These are phyloP conservation scores for Tachuris rubrigastra DNA, from an alignment of 2,113 vertebrate genomes.

Conservation along the genomic window DNA sequence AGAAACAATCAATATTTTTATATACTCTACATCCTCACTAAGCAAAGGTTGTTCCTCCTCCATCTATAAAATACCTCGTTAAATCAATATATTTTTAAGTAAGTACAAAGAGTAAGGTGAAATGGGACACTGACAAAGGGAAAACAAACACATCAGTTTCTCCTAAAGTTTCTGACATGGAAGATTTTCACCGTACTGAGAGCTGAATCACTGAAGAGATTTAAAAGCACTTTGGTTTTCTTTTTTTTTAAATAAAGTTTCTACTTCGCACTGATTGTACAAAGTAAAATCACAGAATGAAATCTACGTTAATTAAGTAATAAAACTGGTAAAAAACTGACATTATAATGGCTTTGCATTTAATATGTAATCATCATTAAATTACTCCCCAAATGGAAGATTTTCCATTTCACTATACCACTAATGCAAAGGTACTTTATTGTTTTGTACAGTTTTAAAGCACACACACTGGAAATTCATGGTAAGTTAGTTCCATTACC, in stretches of 20 bases:
- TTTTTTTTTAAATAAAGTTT: background rate
- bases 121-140: background rate
- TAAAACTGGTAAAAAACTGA: background rate
- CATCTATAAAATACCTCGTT: background rate
- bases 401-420: background rate
- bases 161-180: background rate
- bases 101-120: background rate
- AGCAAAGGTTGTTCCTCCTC: background rate
- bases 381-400: background rate
- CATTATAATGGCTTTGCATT: background rate
- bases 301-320: background rate
- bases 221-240: background rate
- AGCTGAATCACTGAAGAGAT: background rate
- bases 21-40: background rate
- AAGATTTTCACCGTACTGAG: background rate
- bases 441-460: background rate
- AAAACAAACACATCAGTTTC: background rate
- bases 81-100: background rate
- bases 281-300: background rate
- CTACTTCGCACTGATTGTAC: background rate
- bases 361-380: background rate
- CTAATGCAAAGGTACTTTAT: background rate
- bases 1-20: conserved; percentile 26
- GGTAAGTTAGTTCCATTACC: background rate
- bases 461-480: background rate